Conservation (phyloP, 64 coral and sea anemone species). For the Dendrophyllia cribrosa region DNA sequence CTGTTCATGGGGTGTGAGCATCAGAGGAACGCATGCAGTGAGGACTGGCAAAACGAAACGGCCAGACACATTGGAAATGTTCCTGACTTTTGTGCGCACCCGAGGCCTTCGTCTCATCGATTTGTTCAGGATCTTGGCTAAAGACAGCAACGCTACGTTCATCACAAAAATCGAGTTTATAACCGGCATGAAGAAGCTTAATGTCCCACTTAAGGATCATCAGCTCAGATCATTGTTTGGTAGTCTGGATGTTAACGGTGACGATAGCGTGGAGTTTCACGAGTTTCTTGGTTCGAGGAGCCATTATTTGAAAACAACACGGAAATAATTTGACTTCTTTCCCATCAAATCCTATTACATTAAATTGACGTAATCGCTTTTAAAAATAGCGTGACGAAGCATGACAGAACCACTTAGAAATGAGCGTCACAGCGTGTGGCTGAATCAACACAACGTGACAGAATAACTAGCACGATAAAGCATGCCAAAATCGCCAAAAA, state of each 20-base stretch:
- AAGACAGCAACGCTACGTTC: background rate
- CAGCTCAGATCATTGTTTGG: slow-evolving; percentile 55
- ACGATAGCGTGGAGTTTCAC: slow-evolving; percentile 35
- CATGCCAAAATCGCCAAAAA: too few species aligned
- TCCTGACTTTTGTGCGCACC: slow-evolving; percentile 27
- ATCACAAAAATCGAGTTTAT: slow-evolving; percentile 59
- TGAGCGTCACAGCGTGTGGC: too few species aligned
- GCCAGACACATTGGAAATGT: slow-evolving; percentile 48
- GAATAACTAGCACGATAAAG: too few species aligned
- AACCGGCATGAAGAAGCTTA: slow-evolving; percentile 48
- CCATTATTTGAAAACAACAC: slow-evolving; percentile 45
- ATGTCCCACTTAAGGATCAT: slow-evolving; percentile 59
- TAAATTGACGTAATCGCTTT: too few species aligned
- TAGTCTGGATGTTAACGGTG: slow-evolving; percentile 35
- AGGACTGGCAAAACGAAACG: slow-evolving; percentile 6
- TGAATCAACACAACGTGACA: too few species aligned
- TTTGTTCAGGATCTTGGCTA: slow-evolving; percentile 51
- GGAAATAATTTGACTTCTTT: background rate
- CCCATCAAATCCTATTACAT: background rate
- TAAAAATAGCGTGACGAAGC: too few species aligned
- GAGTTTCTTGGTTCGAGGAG: slow-evolving; percentile 33
- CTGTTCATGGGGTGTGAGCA: slow-evolving; percentile 58
- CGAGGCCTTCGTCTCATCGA: slow-evolving; percentile 64
- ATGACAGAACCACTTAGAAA: too few species aligned
- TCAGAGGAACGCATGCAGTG: slow-evolving; percentile 24